Percentiles rank a stretch among this genome's conserved stretches.
Evolutionary conservation across 2,113 vertebrate species (phyloP).

Genomic region (Camelus bactrianus): DNA sequence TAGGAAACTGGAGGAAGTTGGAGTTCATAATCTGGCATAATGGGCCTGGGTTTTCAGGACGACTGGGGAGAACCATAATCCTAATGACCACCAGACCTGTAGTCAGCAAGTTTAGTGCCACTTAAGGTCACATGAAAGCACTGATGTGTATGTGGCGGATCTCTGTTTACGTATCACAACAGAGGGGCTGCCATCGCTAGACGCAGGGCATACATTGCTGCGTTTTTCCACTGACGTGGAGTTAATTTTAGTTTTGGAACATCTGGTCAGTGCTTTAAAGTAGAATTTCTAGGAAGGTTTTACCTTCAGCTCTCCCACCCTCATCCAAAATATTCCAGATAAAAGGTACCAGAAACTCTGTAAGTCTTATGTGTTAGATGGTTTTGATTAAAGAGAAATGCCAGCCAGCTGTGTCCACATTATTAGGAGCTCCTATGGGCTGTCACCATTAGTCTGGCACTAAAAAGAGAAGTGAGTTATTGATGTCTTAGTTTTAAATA

Average conservation of each 20-base stretch:
- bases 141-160: not conserved
- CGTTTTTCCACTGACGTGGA: not conserved
- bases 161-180: not conserved
- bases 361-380: not conserved
- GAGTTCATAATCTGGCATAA: not conserved
- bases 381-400: constrained; percentile 23
- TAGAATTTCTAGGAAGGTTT: constrained; percentile 34
- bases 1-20: not conserved
- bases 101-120: not conserved
- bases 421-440: not conserved
- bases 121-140: not conserved
- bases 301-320: not conserved
- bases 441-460: not conserved
- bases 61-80: not conserved
- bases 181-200: not conserved
- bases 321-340: constrained; percentile 1
- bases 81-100: not conserved
- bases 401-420: not conserved
- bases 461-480: not conserved
- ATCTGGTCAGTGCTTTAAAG: not conserved
- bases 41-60: not conserved
- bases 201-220: too few species aligned
- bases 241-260: not conserved
- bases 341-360: not conserved
- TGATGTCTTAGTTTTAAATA: not conserved